Evolutionary conservation across 2,888 invertebrate genomes (phyloP), one percentile per base, ranked within the genome.

Genomic region (Aquatica leii): DNA sequence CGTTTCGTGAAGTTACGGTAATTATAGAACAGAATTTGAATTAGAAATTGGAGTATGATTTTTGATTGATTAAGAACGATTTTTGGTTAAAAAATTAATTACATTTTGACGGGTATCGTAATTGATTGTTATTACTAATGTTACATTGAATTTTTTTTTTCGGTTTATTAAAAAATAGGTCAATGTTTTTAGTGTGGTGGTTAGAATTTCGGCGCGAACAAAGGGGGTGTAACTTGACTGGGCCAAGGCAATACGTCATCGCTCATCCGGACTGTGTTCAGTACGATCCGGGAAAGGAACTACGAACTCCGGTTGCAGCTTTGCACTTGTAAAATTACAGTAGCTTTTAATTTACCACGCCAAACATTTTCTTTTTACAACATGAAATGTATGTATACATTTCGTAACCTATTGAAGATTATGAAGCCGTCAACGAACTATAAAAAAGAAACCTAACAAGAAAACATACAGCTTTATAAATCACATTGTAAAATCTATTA

Each of bases 211-310:
- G 71, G 66, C 65, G 62, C 62, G 66, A 71, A 70, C 69, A 74
- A 73, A 75, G 72, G 74, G 75, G 74, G 74, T 75, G 68, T 69
- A 72, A 72, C 72, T 72, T 64, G 66, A 69, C 74, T 74, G 73
- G 75, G 73, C 73, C 71, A 74, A 72, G 74, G 73, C 75, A 77
- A 78, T 78, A 77, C 78, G 76, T 78, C 78, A 78, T 77, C 77
- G 76, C 74, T 78, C 78, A 78, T 78, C 78, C 78, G 78, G 77
- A 77, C 70, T 65, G 69, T 64, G 74, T 77, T 75, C 77, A 71
- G 75, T 71, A 71, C 72, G 73, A 71, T 71, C 71, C 74, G 70
- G 68, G 73, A 66, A 72, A 66, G 58, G 66, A 70, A 73, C 66
- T 72, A 65, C 65, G 69, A 69, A 57, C 55, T 61, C 58, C 65